Evolutionary conservation across 37 sponge, comb jelly and placozoan species (phyloP).

Genomic region (Aplysina aerophoba): DNA sequence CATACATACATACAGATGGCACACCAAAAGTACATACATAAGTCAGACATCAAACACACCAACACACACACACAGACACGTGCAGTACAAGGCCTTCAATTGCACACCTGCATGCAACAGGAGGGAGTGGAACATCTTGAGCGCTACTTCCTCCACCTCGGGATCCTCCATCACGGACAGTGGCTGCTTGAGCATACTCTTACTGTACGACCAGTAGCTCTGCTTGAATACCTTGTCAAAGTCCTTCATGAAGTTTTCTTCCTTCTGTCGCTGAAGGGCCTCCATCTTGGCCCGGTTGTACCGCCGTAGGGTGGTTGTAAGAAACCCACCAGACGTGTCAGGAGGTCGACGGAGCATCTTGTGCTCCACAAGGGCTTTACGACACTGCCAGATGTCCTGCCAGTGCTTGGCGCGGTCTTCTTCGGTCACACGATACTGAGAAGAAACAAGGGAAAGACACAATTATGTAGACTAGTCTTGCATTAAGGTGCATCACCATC

Average conservation of each 20-base stretch:
- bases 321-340: slow-evolving; percentile 77
- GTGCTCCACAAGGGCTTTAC: slow-evolving; percentile 83
- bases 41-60: slow-evolving; percentile 10
- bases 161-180: slow-evolving; percentile 74
- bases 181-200: slow-evolving; percentile 83
- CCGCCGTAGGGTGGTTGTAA: slow-evolving; percentile 89
- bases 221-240: slow-evolving; percentile 95
- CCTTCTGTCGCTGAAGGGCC: slow-evolving; percentile 61
- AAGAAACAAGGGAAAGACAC: neutral
- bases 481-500: too few relatives aligned
- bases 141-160: slow-evolving; percentile 77
- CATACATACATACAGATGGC: too few relatives aligned
- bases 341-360: slow-evolving; percentile 85
- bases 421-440: slow-evolving; percentile 67
- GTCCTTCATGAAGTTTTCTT: slow-evolving; percentile 60
- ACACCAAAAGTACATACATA: too few relatives aligned
- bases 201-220: slow-evolving; percentile 93
- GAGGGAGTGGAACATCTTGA: slow-evolving; percentile 86
- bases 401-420: slow-evolving; percentile 77
- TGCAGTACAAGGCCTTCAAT: neutral
- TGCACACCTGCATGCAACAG: slow-evolving; percentile 75
- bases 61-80: neutral
- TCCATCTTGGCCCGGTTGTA: slow-evolving; percentile 79
- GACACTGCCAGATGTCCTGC: slow-evolving; percentile 72
- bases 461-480: too few relatives aligned